Evolutionary conservation across 2,888 invertebrate species (phyloP).

Genomic region (Hecatera dysodea): DNA sequence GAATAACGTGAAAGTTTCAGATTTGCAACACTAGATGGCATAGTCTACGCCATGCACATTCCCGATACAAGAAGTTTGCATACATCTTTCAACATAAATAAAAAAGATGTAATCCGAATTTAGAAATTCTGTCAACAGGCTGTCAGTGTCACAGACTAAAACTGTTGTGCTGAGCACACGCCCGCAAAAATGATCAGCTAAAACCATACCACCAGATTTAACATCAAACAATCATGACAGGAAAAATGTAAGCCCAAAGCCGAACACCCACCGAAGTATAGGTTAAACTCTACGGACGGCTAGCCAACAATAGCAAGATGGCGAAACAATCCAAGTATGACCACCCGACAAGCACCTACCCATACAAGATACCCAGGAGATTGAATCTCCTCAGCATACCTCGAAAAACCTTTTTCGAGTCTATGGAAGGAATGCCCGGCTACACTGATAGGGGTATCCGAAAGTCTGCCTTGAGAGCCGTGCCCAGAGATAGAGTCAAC

Average conservation of each 20-base stretch:
- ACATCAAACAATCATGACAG: not conserved
- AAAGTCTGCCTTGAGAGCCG: constrained; percentile 42
- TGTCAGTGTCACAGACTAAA: constrained; percentile 16
- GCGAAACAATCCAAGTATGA: constrained; percentile 15
- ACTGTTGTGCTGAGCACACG: not conserved
- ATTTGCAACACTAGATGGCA: too few species aligned
- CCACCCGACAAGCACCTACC: constrained; percentile 32
- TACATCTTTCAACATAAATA: not conserved
- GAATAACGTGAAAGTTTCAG: too few species aligned
- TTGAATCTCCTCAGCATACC: constrained; percentile 46
- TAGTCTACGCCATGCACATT: too few species aligned
- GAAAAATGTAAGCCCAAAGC: constrained; percentile 36
- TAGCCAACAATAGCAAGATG: constrained; percentile 38
- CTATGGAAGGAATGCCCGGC: constrained; percentile 50
- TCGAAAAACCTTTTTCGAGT: constrained; percentile 29
- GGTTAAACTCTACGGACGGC: constrained; percentile 33
- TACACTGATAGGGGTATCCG: constrained; percentile 33
- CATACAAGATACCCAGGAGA: constrained; percentile 46
- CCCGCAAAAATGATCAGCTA: constrained; percentile 12
- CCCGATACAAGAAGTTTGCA: constrained; percentile 15
- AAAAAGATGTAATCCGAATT: constrained; percentile 42
- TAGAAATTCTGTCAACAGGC: constrained; percentile 26
- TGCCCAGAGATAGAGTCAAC: constrained; percentile 36
- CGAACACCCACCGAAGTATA: not conserved
- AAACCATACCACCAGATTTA: not conserved